These are phyloP conservation scores for Sminthopsis crassicaudata DNA, from an alignment of 2,113 vertebrate genomes.

Conservation along the genomic window DNA sequence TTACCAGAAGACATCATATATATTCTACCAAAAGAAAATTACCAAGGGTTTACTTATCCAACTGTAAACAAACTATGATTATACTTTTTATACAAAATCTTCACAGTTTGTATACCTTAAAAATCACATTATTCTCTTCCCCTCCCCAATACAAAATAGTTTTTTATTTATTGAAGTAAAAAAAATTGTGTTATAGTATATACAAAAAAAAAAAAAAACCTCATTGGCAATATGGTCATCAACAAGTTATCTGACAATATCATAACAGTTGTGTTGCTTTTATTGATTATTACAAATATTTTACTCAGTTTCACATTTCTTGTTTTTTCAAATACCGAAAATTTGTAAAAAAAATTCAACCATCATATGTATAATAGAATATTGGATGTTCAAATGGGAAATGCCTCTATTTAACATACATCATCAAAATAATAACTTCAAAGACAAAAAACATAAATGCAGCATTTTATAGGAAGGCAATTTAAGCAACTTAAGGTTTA, in stretches of 20 bases:
- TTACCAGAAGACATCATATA: background rate
- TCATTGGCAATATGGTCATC: background rate
- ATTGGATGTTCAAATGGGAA: background rate
- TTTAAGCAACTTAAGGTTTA: background rate
- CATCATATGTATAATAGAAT: background rate
- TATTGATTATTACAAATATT: background rate
- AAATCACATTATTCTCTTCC: too few relatives aligned
- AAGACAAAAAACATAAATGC: background rate
- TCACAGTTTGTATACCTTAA: background rate
- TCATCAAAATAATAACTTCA: background rate
- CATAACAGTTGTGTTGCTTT: background rate
- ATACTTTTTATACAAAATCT: background rate
- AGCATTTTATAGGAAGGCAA: background rate
- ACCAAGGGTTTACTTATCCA: background rate
- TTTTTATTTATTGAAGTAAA: background rate
- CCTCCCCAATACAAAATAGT: background rate
- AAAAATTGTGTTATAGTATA: background rate
- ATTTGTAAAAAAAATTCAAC: background rate
- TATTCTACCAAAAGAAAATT: background rate
- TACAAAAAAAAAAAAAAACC: background rate
- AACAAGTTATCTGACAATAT: background rate
- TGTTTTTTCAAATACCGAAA: background rate
- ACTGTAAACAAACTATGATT: background rate
- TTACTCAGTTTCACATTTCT: background rate
- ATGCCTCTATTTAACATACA: background rate